Evolutionary conservation across 2,888 invertebrate species (phyloP), one percentile per base, ranked within the genome.

Genomic region (Drosophila cognata): DNA sequence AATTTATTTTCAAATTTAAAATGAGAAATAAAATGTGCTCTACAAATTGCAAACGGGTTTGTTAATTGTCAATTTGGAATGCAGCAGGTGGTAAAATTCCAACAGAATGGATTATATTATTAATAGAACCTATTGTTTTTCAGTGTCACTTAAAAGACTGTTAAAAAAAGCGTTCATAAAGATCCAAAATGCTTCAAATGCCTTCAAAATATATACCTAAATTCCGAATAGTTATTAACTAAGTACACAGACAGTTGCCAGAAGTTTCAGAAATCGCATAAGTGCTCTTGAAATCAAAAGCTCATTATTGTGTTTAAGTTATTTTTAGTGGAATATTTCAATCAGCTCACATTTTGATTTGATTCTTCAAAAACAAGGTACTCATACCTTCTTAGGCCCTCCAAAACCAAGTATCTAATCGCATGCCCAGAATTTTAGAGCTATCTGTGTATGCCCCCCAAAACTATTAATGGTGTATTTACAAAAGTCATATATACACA

Each of bases 1-100:
- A 74, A 74, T 71, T 86, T 77, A 60, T 75, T 84, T 85, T 77
- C 25, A 62, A 83, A 77, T 70, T 64, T 31, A 43, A 73, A 85
- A 64, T 51, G 41, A 59, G 29, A 43, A 78, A 78, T 66, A 68
- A 84, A 77, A 77, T 74, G 73, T 81, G 69, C 60, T 35, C 48
- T 28, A 38, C 57, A 62, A 77, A 64, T 61, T 36, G 57, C 33
- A 67, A 55, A 36, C 3, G 13, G 6, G 0, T 1, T 28, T 63
- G 35, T 56, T 0, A n/a, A 28, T 50, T n/a, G 4, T 16, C 7
- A 4, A 13, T 21, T 43, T 21, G 43, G 21, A 6, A 6, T 21
- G 21, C 46, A 4, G 13, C 8, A 29, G 16, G 0, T 53, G 38
- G 8, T 16, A 1, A 16, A 4, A 46, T 25, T 25, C 16, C 16